Conservation (phyloP, 2,797 vertebrate genomes). For the Coranthus polyacanthus region DNA sequence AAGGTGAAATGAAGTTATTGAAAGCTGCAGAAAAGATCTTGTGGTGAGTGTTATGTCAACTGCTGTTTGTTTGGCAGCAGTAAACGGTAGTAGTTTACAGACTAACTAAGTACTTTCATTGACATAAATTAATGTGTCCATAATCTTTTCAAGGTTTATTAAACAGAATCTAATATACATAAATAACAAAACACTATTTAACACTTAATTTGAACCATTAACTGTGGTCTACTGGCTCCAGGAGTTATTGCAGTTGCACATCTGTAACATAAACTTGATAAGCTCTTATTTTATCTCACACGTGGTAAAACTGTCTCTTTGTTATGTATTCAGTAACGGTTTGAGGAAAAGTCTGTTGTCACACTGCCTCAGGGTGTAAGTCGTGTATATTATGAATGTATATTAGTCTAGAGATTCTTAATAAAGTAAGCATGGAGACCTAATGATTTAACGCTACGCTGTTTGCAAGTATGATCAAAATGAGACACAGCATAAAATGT, state of each 20-base stretch:
- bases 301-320: neutral
- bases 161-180: conserved; percentile 26
- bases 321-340: neutral
- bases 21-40: too few relatives aligned
- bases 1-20: too few relatives aligned
- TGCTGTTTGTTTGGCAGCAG: neutral
- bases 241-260: too few relatives aligned
- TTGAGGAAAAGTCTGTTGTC: neutral
- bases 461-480: too few relatives aligned
- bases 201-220: conserved; percentile 12
- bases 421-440: too few relatives aligned
- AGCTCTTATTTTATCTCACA: conserved; percentile 5
- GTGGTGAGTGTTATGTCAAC: too few relatives aligned
- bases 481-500: too few relatives aligned
- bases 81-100: conserved; percentile 33
- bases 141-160: conserved; percentile 26
- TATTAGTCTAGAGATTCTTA: too few relatives aligned
- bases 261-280: neutral
- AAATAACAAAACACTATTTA: conserved; percentile 20
- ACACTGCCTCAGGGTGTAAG: too few relatives aligned
- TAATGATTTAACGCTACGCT: too few relatives aligned
- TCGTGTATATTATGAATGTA: neutral
- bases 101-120: conserved; percentile 31
- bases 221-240: neutral
- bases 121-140: conserved; percentile 30